Evolutionary conservation across 2,888 invertebrate species (phyloP).

Genomic region (Crematogaster levior): DNA sequence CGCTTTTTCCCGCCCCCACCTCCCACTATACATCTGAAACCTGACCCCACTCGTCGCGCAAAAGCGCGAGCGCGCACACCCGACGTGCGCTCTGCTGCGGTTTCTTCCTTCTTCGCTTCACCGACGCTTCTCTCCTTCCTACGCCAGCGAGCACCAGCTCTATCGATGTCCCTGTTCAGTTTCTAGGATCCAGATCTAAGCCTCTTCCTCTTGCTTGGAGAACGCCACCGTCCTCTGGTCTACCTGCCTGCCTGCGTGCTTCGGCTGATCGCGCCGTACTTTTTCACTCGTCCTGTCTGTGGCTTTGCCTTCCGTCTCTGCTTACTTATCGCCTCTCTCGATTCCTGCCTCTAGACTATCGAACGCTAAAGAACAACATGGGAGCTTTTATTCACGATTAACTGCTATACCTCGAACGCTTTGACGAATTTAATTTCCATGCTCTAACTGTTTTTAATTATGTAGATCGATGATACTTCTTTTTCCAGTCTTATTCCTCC

Average conservation of each 20-base stretch:
- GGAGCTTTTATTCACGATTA: constrained; percentile 35
- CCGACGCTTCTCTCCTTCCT: constrained; percentile 38
- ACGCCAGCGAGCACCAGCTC: neutral
- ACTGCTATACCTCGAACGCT: neutral
- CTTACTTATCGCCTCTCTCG: constrained; percentile 55
- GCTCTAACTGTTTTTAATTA: constrained; percentile 24
- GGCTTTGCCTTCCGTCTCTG: constrained; percentile 43
- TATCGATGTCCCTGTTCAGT: constrained; percentile 21
- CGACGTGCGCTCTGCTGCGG: constrained; percentile 39
- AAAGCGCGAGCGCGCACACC: constrained; percentile 48
- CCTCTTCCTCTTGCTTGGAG: constrained; percentile 9
- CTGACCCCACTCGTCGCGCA: constrained; percentile 27
- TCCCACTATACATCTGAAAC: constrained; percentile 60
- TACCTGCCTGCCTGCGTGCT: constrained; percentile 33
- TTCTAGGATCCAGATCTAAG: constrained; percentile 29
- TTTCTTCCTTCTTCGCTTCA: constrained; percentile 48
- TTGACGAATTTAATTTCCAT: constrained; percentile 26
- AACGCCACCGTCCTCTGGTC: constrained; percentile 40
- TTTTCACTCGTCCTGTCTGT: constrained; percentile 20
- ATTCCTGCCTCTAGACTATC: constrained; percentile 16
- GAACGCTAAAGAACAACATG: neutral
- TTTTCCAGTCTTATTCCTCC: neutral
- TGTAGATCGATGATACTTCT: neutral
- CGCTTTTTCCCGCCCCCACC: constrained; percentile 73
- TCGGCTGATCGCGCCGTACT: constrained; percentile 47